Base-by-base conservation (phyloP, 2,888 invertebrate genomes). In the Diadegma fenestrale region DNA sequence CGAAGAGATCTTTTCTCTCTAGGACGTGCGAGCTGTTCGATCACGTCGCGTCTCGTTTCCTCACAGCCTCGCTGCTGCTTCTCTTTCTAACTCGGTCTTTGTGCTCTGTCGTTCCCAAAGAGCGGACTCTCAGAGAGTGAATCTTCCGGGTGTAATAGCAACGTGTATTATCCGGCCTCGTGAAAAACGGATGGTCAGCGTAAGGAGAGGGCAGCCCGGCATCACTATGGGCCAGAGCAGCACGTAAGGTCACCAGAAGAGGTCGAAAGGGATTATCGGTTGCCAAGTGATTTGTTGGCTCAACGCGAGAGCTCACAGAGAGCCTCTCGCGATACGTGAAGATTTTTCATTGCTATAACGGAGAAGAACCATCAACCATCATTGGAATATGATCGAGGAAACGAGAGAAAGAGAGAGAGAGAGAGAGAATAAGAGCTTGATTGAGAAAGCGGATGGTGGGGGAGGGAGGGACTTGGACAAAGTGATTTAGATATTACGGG, bases 221-320 rank as follows among this genome's bases (percentile, higher is more conserved):
- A 63, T 45, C 45, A 54, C 54, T 80, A 80, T 58, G 58, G 84
- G 45, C 43, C 69, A 79, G 33, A 69, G 63, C 82, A 80, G 63
- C 82, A 80, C 80, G 82, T 82, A 82, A 85, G 82, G 82, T 85
- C 80, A 72, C 80, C 80, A 87, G 84, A 88, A 88, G 89, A 90
- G 91, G 89, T 91, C 91, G 88, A 83, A 86, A 86, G 86, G 89
- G 89, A 90, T 91, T 91, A 91, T 91, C 89, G 90, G 88, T 87
- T 90, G 86, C 88, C 87, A 72, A 83, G 89, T 90, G 91, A 91
- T 91, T 91, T 90, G 91, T 91, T 90, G 89, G 89, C 86, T 88
- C 86, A 87, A 80, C 80, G 85, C 80, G 69, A 76, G 72, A 69
- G 69, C 71, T 45, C 61, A 48, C 79, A 37, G 37, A 63, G 51